Conservation (phyloP, 1,140 invertebrate species). For the Formica exsecta region DNA sequence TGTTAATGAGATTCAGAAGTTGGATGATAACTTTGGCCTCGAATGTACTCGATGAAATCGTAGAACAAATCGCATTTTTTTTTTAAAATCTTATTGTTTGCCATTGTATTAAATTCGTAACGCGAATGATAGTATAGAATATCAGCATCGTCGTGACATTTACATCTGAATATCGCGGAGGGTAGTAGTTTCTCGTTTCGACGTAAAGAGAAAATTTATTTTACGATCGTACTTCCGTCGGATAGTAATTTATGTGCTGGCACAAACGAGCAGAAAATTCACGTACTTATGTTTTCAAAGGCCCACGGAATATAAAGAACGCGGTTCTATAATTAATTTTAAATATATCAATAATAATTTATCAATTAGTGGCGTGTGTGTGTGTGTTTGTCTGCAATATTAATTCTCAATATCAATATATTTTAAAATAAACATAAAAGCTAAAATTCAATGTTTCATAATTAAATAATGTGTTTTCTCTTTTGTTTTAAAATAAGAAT, state of each 20-base stretch:
- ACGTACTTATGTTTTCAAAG: background rate
- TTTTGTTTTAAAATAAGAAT: conserved; percentile 29
- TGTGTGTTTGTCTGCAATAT: background rate
- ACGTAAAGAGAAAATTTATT: conserved; percentile 61
- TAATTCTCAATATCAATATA: background rate
- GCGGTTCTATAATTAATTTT: background rate
- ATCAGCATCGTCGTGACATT: background rate
- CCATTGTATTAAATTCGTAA: background rate
- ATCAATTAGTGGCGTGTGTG: background rate
- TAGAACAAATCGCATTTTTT: background rate
- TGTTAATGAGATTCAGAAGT: conserved; percentile 21
- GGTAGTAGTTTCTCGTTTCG: conserved; percentile 41
- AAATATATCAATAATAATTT: background rate
- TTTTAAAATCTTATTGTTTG: background rate
- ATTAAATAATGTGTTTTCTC: background rate
- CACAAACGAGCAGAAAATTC: conserved; percentile 35
- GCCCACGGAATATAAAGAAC: background rate
- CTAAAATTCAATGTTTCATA: background rate
- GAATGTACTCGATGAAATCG: background rate
- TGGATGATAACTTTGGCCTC: background rate
- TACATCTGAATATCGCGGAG: background rate
- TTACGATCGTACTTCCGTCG: conserved; percentile 13
- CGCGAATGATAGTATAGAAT: background rate
- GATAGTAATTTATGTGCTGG: conserved; percentile 46
- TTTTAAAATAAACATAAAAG: background rate